Conservation (phyloP, 2,113 vertebrate species). For the Salvelinus fontinalis region DNA sequence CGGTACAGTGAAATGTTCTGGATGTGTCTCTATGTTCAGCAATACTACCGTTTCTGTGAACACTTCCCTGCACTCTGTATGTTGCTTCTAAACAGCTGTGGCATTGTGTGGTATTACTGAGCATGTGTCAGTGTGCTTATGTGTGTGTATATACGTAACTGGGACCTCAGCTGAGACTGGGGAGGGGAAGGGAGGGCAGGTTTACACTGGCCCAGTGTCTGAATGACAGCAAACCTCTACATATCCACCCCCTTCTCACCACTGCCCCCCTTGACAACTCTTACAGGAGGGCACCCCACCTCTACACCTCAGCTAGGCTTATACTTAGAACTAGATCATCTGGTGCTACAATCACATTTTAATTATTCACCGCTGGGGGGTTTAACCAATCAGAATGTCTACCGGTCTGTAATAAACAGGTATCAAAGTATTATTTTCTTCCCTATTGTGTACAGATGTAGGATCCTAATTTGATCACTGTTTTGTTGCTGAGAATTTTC, state of each 20-base stretch:
- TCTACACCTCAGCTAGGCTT: background rate
- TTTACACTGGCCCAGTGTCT: slow-evolving; percentile 29
- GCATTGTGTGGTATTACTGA: background rate
- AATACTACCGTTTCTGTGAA: too few relatives aligned
- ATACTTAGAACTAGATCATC: too few relatives aligned
- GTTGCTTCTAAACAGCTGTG: background rate
- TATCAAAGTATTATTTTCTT: too few relatives aligned
- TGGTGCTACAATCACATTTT: too few relatives aligned
- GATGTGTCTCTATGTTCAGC: too few relatives aligned
- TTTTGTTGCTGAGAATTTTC: too few relatives aligned
- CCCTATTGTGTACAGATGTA: background rate
- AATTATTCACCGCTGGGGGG: too few relatives aligned
- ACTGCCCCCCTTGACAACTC: too few relatives aligned
- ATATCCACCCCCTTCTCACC: slow-evolving; percentile 4
- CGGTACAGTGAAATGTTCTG: too few relatives aligned
- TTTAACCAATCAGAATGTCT: too few relatives aligned
- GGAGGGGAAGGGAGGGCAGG: slow-evolving; percentile 18
- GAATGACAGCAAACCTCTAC: slow-evolving; percentile 11
- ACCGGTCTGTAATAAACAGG: too few relatives aligned
- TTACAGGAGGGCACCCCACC: background rate
- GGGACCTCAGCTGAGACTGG: background rate
- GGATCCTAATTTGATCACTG: too few relatives aligned
- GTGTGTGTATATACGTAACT: background rate
- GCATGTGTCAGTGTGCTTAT: background rate
- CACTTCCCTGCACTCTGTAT: background rate